phyloP scores from a whole-genome alignment of 2,797 vertebrate species.

The Tadarida brasiliensis region DNA sequence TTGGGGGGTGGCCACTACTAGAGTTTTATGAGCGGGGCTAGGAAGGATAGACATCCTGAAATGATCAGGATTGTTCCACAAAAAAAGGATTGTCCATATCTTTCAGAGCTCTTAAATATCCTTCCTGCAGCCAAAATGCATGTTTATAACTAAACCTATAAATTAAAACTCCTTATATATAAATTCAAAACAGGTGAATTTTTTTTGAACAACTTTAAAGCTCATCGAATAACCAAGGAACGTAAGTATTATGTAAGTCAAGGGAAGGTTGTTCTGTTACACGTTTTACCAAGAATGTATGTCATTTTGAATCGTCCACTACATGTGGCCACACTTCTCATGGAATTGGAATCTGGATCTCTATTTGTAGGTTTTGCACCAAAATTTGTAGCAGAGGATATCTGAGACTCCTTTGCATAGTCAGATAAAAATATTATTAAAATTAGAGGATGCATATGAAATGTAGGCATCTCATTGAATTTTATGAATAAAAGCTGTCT shows the following conservation, averaged over 20 bases:
- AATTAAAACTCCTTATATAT: not conserved
- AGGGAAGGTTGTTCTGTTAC: not conserved
- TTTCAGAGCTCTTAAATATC: not conserved
- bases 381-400: not conserved
- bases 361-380: not conserved
- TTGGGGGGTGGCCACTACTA: not conserved
- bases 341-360: not conserved
- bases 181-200: not conserved
- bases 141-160: not conserved
- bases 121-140: not conserved
- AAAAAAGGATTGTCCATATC: not conserved
- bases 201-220: not conserved
- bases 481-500: not conserved
- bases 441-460: not conserved
- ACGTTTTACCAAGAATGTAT: not conserved
- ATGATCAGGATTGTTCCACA: not conserved
- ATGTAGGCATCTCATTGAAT: not conserved
- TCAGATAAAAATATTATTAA: not conserved
- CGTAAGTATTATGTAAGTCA: not conserved
- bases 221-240: not conserved
- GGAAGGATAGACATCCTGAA: not conserved
- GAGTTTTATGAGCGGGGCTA: not conserved
- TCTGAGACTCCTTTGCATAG: not conserved
- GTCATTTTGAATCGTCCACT: not conserved
- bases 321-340: not conserved